A percentile compares a stretch with the other conserved stretches of the same genome.
These are phyloP conservation scores for Gila orcuttii DNA, from an alignment of 2,113 vertebrate species.

Conservation along the genomic window DNA sequence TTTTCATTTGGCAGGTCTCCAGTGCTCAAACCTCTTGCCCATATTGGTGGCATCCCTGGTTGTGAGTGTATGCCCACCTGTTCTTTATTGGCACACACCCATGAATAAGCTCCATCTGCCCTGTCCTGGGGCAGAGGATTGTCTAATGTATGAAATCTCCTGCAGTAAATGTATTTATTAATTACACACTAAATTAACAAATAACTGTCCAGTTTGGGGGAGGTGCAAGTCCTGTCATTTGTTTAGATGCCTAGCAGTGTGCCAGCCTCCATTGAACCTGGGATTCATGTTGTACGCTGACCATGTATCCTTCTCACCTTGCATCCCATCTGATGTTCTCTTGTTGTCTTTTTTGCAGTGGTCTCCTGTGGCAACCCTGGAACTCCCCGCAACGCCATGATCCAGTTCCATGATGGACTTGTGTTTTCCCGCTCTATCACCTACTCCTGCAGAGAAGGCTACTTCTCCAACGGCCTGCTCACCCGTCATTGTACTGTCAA, in stretches of 20 bases:
- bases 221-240: background rate
- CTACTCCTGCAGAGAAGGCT: slow-evolving; percentile 91
- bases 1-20: slow-evolving; percentile 22
- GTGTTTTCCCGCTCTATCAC: slow-evolving; percentile 91
- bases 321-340: slow-evolving; percentile 3
- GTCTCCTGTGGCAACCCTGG: slow-evolving; percentile 96
- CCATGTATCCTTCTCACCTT: background rate
- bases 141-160: slow-evolving; percentile 21
- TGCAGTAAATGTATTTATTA: slow-evolving; percentile 27
- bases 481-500: slow-evolving; percentile 95
- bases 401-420: slow-evolving; percentile 88
- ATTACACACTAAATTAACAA: slow-evolving; percentile 43
- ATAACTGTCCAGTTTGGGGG: slow-evolving; percentile 24
- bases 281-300: background rate
- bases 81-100: slow-evolving; percentile 69
- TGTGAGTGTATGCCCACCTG: slow-evolving; percentile 68
- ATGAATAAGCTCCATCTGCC: slow-evolving; percentile 21
- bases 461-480: slow-evolving; percentile 90
- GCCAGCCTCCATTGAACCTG: background rate
- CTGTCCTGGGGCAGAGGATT: slow-evolving; percentile 8
- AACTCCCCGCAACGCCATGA: slow-evolving; percentile 87
- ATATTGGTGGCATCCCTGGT: slow-evolving; percentile 54
- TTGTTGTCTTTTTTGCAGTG: slow-evolving; percentile 72
- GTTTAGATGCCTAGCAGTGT: background rate
- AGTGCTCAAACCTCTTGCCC: slow-evolving; percentile 6